phyloP scores from a whole-genome alignment of 1,140 invertebrate species.

The Drosophila orena region DNA sequence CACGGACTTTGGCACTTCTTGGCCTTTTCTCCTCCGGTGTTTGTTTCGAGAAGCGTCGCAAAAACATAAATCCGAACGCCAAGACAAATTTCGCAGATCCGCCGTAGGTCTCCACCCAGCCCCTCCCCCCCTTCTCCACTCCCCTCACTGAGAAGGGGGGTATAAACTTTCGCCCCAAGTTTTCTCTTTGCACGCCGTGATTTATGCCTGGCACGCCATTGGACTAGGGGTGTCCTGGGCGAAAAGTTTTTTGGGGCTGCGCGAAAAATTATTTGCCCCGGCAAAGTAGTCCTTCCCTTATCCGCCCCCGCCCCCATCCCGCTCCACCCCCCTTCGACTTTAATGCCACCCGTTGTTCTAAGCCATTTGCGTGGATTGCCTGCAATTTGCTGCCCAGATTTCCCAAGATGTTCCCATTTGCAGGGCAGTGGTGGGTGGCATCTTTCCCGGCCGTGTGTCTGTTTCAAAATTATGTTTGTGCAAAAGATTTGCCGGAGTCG shows the following conservation, averaged over 20 bases:
- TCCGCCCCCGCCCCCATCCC: background rate
- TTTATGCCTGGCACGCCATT: conserved; percentile 78
- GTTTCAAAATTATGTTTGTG: conserved; percentile 84
- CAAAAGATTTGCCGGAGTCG: conserved; percentile 70
- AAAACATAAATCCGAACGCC: conserved; percentile 83
- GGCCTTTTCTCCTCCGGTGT: conserved; percentile 47
- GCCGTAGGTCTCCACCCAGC: conserved; percentile 31
- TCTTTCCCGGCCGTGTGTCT: conserved; percentile 64
- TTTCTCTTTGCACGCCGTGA: conserved; percentile 69
- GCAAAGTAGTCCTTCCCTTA: conserved; percentile 53
- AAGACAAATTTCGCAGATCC: conserved; percentile 84
- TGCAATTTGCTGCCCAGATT: conserved; percentile 82
- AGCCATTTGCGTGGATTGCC: conserved; percentile 84
- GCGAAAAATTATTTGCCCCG: conserved; percentile 75
- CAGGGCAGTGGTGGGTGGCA: conserved; percentile 5
- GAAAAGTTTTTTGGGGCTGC: conserved; percentile 60
- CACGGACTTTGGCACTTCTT: conserved; percentile 22
- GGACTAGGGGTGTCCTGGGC: conserved; percentile 62
- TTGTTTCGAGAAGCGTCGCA: conserved; percentile 78
- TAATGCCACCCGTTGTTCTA: conserved; percentile 83
- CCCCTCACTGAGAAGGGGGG: background rate
- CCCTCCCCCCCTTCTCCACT: background rate
- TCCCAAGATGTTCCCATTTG: conserved; percentile 58
- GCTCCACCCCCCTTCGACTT: conserved; percentile 2
- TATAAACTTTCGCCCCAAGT: conserved; percentile 70